Base-by-base conservation (phyloP, 1,140 invertebrate genomes). In the Musca vetustissima region DNA sequence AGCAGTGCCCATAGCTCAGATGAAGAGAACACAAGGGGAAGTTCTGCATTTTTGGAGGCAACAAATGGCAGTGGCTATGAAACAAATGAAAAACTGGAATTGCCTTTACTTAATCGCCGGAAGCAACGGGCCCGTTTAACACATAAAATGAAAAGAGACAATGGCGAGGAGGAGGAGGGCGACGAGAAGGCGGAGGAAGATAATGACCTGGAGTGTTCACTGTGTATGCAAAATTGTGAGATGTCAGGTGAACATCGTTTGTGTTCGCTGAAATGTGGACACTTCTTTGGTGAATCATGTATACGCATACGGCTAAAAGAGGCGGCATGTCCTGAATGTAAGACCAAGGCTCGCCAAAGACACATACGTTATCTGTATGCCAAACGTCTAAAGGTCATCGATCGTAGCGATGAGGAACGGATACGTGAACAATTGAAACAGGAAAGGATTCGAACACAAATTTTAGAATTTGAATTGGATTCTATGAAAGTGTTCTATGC, bases 171-270 rank as follows among this genome's bases (percentile, higher is more conserved):
- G 24, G 0, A 49, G 19, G 4, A 3, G 50, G 13, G 17, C 43
- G 0, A n/a, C n/a, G n/a, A 36, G 3, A 36, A 4, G 1, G 1
- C 84, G 2, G 85, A 85, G 2, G 81, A 86, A n/a, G 85, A 88
- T 43, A 88, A 90, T 68, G 91, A 89, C 15, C 86, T 89, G 73
- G 87, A 85, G 0, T 98, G 95, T 74, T 86, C 93, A 0, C 96
- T 98, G 71, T 98, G 95, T 76, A 86, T 95, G 73, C 94, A 96
- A 49, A 80, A 85, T 13, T 97, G 93, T 91, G 92, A 90, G 1
- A 95, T 90, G 76, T 89, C 89, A n/a, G 94, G 94, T 0, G 87
- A 88, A 1, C 96, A 97, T 83, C 86, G 93, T 59, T 82, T 97
- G 1, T 90, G 90, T 11, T 90, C 91, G 13, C 83, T 97, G 13